These are phyloP conservation scores for Campoplex nolae DNA, from an alignment of 2,888 invertebrate species.

Conservation along the genomic window DNA sequence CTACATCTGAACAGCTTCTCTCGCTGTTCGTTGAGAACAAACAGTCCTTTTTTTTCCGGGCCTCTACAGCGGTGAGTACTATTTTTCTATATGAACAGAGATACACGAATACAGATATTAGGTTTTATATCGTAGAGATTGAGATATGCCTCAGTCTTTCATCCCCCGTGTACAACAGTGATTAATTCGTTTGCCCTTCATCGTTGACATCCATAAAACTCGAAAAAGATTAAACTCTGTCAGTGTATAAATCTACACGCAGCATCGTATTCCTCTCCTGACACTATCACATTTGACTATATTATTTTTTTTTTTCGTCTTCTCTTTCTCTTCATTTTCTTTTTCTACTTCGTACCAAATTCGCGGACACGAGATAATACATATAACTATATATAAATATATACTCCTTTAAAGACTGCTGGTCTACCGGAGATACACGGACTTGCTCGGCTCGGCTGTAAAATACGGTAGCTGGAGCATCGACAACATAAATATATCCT, in stretches of 20 bases:
- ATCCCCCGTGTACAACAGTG: slow-evolving; percentile 46
- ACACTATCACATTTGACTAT: slow-evolving; percentile 16
- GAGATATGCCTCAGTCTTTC: slow-evolving; percentile 64
- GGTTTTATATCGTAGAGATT: slow-evolving; percentile 38
- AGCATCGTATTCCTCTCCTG: slow-evolving; percentile 35
- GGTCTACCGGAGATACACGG: background rate
- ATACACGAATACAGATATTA: slow-evolving; percentile 9
- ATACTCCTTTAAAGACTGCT: background rate
- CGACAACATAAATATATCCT: background rate
- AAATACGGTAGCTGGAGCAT: background rate
- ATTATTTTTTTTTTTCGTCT: slow-evolving; percentile 13
- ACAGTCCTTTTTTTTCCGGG: slow-evolving; percentile 33
- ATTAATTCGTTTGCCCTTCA: slow-evolving; percentile 63
- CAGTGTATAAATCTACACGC: slow-evolving; percentile 14
- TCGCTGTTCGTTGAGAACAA: slow-evolving; percentile 25
- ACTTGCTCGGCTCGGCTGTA: background rate
- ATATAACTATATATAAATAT: background rate
- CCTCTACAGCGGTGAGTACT: background rate
- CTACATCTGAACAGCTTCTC: slow-evolving; percentile 44
- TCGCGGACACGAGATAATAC: background rate
- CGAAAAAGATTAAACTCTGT: slow-evolving; percentile 42
- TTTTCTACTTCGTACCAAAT: slow-evolving; percentile 3
- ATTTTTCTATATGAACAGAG: slow-evolving; percentile 24
- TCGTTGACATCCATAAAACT: slow-evolving; percentile 65
- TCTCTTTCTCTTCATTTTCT: slow-evolving; percentile 7